phyloP scores from a whole-genome alignment of 2,888 invertebrate species.

The Pandemis corylana region DNA sequence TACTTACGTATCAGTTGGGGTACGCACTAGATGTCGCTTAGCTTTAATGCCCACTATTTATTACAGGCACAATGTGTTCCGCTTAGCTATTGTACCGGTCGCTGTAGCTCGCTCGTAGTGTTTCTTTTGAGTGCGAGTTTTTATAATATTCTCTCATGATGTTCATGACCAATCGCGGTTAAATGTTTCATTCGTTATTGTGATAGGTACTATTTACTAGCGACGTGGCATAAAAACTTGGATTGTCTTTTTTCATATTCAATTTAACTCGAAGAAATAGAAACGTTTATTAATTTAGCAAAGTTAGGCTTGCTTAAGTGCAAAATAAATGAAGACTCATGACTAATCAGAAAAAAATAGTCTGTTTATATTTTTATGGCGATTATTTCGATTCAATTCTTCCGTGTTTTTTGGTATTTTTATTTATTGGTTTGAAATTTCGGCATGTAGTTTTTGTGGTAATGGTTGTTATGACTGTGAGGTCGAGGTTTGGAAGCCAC shows the following conservation, averaged over 20 bases:
- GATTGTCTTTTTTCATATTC: neutral
- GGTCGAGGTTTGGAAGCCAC: neutral
- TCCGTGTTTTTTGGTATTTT: conserved; percentile 21
- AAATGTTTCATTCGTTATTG: neutral
- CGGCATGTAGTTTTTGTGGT: conserved; percentile 29
- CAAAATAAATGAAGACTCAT: neutral
- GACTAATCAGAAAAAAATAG: neutral
- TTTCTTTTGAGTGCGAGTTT: neutral
- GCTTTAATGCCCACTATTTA: neutral
- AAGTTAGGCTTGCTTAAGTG: conserved; percentile 7
- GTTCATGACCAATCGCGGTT: conserved; percentile 7
- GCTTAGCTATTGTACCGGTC: conserved; percentile 1
- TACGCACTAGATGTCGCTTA: neutral
- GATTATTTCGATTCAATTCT: conserved; percentile 20
- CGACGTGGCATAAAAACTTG: neutral
- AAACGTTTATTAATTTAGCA: neutral
- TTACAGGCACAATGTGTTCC: neutral
- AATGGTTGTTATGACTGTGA: conserved; percentile 18
- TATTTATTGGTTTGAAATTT: conserved; percentile 19
- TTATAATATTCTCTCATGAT: neutral
- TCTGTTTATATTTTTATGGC: neutral
- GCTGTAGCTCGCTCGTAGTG: neutral
- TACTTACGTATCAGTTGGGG: neutral
- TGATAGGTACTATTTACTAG: neutral
- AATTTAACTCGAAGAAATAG: neutral